These are phyloP conservation scores for Cephus spinipes DNA, from an alignment of 2,888 invertebrate species.

Conservation along the genomic window DNA sequence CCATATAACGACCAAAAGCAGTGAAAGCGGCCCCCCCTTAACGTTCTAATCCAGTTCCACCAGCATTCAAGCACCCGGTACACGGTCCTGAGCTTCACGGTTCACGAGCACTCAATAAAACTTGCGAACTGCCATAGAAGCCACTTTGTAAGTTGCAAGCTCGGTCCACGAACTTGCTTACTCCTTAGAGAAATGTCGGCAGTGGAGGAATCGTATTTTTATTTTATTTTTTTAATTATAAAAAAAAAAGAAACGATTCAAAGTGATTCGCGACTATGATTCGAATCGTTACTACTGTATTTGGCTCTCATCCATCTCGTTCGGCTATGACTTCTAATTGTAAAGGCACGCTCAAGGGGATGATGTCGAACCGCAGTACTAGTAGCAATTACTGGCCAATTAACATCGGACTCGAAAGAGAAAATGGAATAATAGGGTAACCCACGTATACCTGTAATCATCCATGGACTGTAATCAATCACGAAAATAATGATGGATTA, in stretches of 20 bases:
- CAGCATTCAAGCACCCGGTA: constrained; percentile 41
- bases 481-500: background rate
- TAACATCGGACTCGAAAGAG: background rate
- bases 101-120: constrained; percentile 27
- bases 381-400: background rate
- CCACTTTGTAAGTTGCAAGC: constrained; percentile 40
- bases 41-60: constrained; percentile 43
- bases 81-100: constrained; percentile 29
- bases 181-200: background rate
- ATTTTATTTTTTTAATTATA: background rate
- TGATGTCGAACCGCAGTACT: background rate
- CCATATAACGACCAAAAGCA: constrained; percentile 20
- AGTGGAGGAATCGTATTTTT: background rate
- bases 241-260: background rate
- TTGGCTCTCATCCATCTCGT: constrained; percentile 6
- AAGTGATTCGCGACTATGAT: background rate
- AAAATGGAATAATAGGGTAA: background rate
- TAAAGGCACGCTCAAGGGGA: background rate
- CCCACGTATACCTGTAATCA: background rate
- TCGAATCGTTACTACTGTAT: constrained; percentile 4
- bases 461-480: background rate
- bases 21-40: constrained; percentile 36
- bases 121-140: constrained; percentile 41
- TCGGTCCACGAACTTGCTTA: constrained; percentile 12
- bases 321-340: background rate